Conservation (phyloP, 2,888 invertebrate species). For the Metopia argyrocephala region DNA sequence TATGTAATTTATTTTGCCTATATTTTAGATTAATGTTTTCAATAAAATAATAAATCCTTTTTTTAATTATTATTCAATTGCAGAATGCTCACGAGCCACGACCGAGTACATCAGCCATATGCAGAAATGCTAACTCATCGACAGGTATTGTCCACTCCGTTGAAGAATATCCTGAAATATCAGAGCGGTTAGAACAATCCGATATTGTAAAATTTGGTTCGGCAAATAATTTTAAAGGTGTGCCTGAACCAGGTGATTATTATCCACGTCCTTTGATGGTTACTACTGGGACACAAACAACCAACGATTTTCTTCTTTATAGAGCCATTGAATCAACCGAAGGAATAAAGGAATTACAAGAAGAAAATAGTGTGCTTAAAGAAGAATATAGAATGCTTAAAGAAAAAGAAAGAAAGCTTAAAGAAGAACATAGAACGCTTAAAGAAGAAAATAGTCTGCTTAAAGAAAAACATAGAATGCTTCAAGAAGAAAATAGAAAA, state of each 20-base stretch:
- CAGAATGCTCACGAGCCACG: neutral
- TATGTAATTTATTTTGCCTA: too few species aligned
- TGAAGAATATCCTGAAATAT: too few species aligned
- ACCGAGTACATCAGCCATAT: neutral
- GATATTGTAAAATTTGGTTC: conserved; percentile 19
- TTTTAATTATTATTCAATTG: neutral
- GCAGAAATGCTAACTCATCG: too few species aligned
- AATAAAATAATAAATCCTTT: too few species aligned
- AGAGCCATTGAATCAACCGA: conserved; percentile 64
- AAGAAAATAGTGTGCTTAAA: conserved; percentile 6
- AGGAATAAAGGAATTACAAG: conserved; percentile 69
- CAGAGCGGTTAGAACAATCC: too few species aligned
- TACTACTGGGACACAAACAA: conserved; percentile 73
- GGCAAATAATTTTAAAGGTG: conserved; percentile 38
- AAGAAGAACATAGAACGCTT: conserved; percentile 65
- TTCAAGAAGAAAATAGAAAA: conserved; percentile 84
- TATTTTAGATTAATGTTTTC: too few species aligned
- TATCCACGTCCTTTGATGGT: conserved; percentile 66
- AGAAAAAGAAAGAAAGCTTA: too few species aligned
- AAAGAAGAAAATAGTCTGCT: conserved; percentile 69
- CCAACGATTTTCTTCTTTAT: conserved; percentile 68
- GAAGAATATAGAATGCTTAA: too few species aligned
- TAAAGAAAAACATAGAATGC: conserved; percentile 76
- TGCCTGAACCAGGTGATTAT: conserved; percentile 23
- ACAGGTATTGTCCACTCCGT: too few species aligned